These are phyloP conservation scores for Copidosoma aretas DNA, from an alignment of 2,888 invertebrate genomes.

Conservation along the genomic window DNA sequence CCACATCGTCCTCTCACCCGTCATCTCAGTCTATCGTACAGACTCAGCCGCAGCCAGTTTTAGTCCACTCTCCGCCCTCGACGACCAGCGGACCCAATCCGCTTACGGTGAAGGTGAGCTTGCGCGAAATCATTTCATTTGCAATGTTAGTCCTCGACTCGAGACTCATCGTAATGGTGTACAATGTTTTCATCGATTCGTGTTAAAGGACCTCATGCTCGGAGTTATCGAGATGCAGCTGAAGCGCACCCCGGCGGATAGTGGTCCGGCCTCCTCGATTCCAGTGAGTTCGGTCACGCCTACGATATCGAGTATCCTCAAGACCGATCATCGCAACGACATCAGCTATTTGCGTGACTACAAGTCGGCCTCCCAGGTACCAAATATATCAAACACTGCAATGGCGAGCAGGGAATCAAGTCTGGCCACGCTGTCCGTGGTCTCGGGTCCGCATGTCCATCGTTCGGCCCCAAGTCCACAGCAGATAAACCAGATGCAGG, in stretches of 20 bases:
- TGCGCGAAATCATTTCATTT: not conserved
- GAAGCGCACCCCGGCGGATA: constrained; percentile 66
- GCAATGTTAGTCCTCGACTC: not conserved
- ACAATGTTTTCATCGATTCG: not conserved
- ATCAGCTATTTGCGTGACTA: constrained; percentile 67
- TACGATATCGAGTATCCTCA: constrained; percentile 69
- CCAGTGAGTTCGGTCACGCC: constrained; percentile 65
- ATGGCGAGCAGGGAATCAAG: constrained; percentile 52
- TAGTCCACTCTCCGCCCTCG: constrained; percentile 60
- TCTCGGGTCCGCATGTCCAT: constrained; percentile 61
- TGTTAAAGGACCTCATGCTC: constrained; percentile 72
- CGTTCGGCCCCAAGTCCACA: constrained; percentile 59
- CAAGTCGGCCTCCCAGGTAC: constrained; percentile 55
- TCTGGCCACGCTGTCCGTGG: constrained; percentile 75
- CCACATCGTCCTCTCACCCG: constrained; percentile 40
- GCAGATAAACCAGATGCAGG: constrained; percentile 64
- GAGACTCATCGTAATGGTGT: not conserved
- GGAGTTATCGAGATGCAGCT: constrained; percentile 84
- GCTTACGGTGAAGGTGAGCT: constrained; percentile 70
- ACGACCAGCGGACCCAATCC: constrained; percentile 64
- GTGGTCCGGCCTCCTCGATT: constrained; percentile 51
- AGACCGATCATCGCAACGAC: constrained; percentile 66
- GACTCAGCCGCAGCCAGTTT: constrained; percentile 44
- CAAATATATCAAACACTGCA: constrained; percentile 53
- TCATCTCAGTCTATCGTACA: constrained; percentile 48